Evolutionary conservation across 2,797 vertebrate species (phyloP).

Genomic region (Tangara arthus): DNA sequence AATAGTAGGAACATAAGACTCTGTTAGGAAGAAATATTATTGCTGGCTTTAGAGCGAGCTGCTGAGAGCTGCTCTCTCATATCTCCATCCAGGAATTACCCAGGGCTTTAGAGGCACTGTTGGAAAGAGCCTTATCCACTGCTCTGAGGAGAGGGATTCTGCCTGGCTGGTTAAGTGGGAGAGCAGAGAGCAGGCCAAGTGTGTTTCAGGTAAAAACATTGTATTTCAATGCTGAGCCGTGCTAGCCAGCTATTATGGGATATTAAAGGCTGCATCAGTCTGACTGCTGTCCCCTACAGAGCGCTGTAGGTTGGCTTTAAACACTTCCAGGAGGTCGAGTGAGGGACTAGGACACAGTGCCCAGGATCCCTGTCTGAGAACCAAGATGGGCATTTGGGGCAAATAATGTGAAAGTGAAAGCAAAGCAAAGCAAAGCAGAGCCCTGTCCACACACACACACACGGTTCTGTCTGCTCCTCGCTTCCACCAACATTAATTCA

Average conservation of each 20-base stretch:
- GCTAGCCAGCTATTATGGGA: neutral
- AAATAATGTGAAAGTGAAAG: neutral
- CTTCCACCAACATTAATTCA: neutral
- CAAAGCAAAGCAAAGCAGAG: neutral
- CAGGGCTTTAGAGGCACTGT: neutral
- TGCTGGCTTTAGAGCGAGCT: neutral
- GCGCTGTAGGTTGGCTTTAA: neutral
- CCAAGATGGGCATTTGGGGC: neutral
- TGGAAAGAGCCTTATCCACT: neutral
- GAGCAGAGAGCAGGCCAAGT: neutral
- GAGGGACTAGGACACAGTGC: fast-evolving
- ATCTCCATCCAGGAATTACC: constrained; percentile 5
- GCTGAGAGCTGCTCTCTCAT: neutral
- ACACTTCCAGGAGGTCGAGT: neutral
- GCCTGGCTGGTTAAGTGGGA: neutral
- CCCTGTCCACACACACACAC: neutral
- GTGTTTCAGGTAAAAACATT: neutral
- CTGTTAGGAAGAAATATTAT: neutral
- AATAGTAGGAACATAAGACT: neutral
- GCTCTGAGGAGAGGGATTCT: neutral
- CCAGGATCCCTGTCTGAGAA: neutral
- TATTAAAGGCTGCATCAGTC: neutral
- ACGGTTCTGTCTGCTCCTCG: fast-evolving
- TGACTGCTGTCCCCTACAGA: neutral
- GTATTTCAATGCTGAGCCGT: neutral